A percentile compares a stretch with the other conserved stretches of the same genome.
Conservation (phyloP, 2,113 vertebrate species). For the Dascyllus trimaculatus region DNA sequence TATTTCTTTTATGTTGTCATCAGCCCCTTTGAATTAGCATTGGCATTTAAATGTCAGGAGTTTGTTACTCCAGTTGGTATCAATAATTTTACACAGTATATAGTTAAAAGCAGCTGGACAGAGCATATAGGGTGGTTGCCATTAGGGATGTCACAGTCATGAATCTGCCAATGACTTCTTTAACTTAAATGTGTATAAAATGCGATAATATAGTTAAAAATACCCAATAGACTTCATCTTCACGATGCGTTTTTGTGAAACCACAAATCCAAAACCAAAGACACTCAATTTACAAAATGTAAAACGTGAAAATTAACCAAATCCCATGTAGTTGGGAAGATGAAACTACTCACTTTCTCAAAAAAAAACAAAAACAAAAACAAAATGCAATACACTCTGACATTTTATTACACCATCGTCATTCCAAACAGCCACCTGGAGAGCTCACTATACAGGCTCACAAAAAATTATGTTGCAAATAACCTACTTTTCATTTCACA, state of each 20-base stretch:
- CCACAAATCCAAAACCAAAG: not conserved
- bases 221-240: no score
- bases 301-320: not conserved
- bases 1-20: constrained; percentile 47
- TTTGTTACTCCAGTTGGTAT: not conserved
- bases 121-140: not conserved
- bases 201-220: no score
- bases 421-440: not conserved
- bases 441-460: not conserved
- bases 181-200: not conserved
- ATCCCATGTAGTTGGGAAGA: not conserved
- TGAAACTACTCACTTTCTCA: no score
- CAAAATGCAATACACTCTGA: not conserved
- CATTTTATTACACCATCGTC: not conserved
- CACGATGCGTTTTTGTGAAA: no score
- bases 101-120: not conserved
- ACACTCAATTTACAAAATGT: not conserved
- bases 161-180: not conserved
- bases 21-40: constrained; percentile 26
- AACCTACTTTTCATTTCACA: constrained; percentile 11
- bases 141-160: not conserved
- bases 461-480: not conserved
- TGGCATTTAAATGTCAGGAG: constrained; percentile 50
- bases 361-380: not conserved
- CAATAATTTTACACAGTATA: not conserved